phyloP scores from a whole-genome alignment of 2,113 vertebrate species.

The Vulpes ferrilata region DNA sequence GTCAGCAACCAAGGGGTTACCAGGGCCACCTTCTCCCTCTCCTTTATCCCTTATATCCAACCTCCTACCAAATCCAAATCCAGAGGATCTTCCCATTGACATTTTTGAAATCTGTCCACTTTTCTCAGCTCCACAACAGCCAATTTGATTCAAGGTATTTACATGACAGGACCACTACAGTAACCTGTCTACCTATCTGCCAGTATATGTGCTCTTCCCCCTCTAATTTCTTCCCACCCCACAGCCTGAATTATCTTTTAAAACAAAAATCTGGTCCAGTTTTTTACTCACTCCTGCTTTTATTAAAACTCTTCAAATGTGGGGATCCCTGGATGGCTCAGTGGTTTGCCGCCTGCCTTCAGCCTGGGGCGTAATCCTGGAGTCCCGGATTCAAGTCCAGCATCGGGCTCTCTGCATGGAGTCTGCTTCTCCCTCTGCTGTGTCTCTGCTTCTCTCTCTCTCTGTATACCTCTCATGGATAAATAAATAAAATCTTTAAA shows the following conservation, averaged over 20 bases:
- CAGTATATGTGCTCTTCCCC: not conserved
- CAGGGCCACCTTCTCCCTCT: not conserved
- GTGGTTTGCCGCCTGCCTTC: no score
- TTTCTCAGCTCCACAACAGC: not conserved
- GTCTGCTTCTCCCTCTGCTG: no score
- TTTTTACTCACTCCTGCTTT: not conserved
- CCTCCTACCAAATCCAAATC: not conserved
- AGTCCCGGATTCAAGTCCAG: no score
- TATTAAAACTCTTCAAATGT: slow-evolving; percentile 19
- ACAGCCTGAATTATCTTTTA: not conserved
- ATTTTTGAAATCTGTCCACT: not conserved
- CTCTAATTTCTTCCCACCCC: not conserved
- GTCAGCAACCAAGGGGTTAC: not conserved
- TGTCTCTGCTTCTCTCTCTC: no score
- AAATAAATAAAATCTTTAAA: no score
- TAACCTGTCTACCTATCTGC: not conserved
- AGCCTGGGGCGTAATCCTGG: no score
- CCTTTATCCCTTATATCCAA: not conserved
- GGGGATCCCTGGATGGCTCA: no score
- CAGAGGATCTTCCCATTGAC: not conserved
- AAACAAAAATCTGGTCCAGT: not conserved
- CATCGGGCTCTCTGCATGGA: no score
- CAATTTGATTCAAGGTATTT: not conserved
- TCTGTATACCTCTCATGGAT: no score
- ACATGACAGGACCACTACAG: not conserved